phyloP scores from a whole-genome alignment of 2,113 vertebrate genomes.

The Haliaeetus leucogaster region DNA sequence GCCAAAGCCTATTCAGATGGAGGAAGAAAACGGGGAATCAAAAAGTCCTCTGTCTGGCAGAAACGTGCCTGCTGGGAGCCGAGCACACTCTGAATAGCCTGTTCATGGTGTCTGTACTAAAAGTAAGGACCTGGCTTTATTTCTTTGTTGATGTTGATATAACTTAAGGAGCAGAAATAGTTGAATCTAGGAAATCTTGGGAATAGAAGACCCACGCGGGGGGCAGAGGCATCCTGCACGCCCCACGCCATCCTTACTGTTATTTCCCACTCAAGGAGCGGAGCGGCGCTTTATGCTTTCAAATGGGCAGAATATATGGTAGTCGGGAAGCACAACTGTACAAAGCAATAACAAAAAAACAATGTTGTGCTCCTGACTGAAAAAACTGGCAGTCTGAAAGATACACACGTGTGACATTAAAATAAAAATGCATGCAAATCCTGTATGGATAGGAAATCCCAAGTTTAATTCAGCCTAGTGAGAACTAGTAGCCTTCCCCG shows the following conservation, averaged over 20 bases:
- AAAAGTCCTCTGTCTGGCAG: background rate
- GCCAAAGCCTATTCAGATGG: background rate
- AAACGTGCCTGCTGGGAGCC: background rate
- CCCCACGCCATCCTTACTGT: rapidly evolving
- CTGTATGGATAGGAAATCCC: background rate
- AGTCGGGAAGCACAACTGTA: background rate
- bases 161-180: slow-evolving; percentile 15
- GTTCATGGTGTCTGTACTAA: slow-evolving; percentile 25
- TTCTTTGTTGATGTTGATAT: slow-evolving; percentile 25
- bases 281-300: background rate
- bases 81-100: background rate
- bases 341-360: background rate
- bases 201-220: rapidly evolving
- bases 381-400: background rate
- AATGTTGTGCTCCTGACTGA: background rate
- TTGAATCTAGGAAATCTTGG: background rate
- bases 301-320: background rate
- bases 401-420: background rate
- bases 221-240: background rate
- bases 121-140: slow-evolving; percentile 49
- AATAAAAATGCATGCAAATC: background rate
- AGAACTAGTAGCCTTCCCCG: background rate
- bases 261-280: background rate
- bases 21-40: background rate
- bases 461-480: background rate